Base-by-base conservation (phyloP, 2,888 invertebrate species). In the Sarcophaga caerulescens region DNA sequence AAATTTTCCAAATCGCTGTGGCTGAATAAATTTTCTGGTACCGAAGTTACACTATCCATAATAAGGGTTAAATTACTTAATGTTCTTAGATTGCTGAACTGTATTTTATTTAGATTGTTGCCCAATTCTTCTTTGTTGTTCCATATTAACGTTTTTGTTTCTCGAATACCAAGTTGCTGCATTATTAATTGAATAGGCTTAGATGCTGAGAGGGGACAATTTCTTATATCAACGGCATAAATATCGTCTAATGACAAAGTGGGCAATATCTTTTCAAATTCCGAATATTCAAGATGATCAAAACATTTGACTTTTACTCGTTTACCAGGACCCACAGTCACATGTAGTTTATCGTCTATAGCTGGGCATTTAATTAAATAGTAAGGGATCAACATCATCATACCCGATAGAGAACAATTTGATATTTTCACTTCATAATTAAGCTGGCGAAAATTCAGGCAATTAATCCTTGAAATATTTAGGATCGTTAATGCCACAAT, bases 21-120 rank as follows among this genome's bases (percentile, higher is more conserved):
- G 1, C 11, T 25, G 87, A 97, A 94, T 35, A 96, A 89, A 90
- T 96, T 95, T 66, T 94, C 94, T 0, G 95, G 94, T 23, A 96
- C 92, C 84, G 94, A 93, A 0, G 94, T 94, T 6, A 96, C 92
- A n/a, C 94, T 94, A 89, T 96, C 96, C 66, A 94, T 94, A 10
- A 94, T 94, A 2, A 96, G 92, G 19, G 94, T 92, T 75, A 96
- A 91, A 71, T 94, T 94, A 4, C 94, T 94, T 8, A 94, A 87
- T 87, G 94, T 94, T 79, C 94, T 92, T 74, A 96, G 92, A 23
- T 95, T 95, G 2, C 93, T 91, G 84, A 96, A 94, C 89, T 95
- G 95, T 84, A 94, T 93, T 73, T 94, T 94, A 47, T 94, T 93
- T 65, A 96, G 93, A 87, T 94, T 94, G 87, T 94, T 94, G 52